Percentiles rank a stretch among this genome's conserved stretches.
Evolutionary conservation across 2,797 vertebrate genomes (phyloP).

Genomic region (Danionella dracula): DNA sequence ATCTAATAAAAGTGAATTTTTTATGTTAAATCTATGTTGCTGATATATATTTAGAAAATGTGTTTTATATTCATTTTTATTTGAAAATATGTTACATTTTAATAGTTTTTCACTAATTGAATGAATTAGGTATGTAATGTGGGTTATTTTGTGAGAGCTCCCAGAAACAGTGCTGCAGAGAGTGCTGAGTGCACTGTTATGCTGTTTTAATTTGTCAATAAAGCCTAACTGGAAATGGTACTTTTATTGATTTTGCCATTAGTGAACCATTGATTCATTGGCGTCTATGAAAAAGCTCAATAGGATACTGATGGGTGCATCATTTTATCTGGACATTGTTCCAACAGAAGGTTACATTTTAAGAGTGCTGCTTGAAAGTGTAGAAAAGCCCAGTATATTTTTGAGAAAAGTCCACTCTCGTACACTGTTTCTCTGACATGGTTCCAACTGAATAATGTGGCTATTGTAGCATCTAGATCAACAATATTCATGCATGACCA

Average conservation of each 20-base stretch:
- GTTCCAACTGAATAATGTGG: slow-evolving; percentile 53
- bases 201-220: not conserved
- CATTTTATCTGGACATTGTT: not conserved
- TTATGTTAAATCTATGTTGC: no score
- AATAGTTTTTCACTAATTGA: no score
- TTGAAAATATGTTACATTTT: no score
- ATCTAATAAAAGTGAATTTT: no score
- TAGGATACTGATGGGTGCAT: not conserved
- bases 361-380: not conserved
- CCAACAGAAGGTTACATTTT: not conserved
- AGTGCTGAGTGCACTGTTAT: slow-evolving; percentile 12
- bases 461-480: slow-evolving; percentile 55
- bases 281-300: not conserved
- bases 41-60: no score
- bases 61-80: no score
- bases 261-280: slow-evolving; percentile 18
- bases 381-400: not conserved
- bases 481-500: slow-evolving; percentile 58
- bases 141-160: slow-evolving; percentile 19
- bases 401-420: not conserved
- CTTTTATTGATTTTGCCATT: slow-evolving; percentile 19
- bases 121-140: no score
- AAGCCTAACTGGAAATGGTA: not conserved
- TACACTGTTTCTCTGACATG: slow-evolving; percentile 20
- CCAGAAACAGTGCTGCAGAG: not conserved